phyloP scores from a whole-genome alignment of 2,113 vertebrate species.

The Atlantisia rogersi region DNA sequence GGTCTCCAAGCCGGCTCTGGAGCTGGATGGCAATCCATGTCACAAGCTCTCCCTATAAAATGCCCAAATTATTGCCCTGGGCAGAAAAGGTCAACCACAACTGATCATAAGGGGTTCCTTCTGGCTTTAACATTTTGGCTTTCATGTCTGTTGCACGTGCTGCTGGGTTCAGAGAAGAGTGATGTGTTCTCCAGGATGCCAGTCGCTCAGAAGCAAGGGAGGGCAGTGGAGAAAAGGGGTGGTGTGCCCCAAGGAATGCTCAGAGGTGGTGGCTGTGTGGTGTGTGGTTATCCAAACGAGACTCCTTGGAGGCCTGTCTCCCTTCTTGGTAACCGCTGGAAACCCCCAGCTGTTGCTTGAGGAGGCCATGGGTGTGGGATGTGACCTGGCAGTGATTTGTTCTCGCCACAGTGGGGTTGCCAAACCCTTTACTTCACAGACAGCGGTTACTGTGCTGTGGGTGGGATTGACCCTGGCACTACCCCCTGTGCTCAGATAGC shows the following conservation, averaged over 20 bases:
- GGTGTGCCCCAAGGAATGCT: not conserved
- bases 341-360: not conserved
- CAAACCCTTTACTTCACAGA: not conserved
- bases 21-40: too few relatives aligned
- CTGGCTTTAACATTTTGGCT: not conserved
- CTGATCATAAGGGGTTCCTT: not conserved
- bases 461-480: not conserved
- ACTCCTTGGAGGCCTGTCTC: not conserved
- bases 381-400: not conserved
- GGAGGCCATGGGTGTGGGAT: not conserved
- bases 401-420: not conserved
- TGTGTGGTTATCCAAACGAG: not conserved
- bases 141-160: not conserved
- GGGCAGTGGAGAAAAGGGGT: not conserved
- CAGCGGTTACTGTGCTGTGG: not conserved
- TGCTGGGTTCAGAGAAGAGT: not conserved
- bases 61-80: not conserved
- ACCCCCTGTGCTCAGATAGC: not conserved
- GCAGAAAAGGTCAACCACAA: not conserved
- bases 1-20: not conserved
- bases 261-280: not conserved
- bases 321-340: not conserved
- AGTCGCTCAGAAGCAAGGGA: not conserved
- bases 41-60: not conserved
- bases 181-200: not conserved